Base-by-base conservation (phyloP, 2,797 vertebrate genomes). In the Delichon dasypus region DNA sequence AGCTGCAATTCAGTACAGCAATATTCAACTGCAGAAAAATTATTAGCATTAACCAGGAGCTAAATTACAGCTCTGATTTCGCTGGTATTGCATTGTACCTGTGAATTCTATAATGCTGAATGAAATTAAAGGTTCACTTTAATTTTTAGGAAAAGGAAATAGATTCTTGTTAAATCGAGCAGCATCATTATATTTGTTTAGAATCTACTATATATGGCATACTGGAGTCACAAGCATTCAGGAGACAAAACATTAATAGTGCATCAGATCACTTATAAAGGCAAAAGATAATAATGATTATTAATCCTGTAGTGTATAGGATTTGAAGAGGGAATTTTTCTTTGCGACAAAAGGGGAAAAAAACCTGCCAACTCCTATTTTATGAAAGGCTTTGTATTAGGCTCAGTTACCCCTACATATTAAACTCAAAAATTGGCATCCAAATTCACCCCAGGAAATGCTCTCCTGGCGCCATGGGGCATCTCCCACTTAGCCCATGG, bases 41-140 rank as follows among this genome's bases (percentile, higher is more conserved):
- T 72, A 91, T 71, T 87, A 50, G 27, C 0, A 0, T 85, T 88
- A 93, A 79, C 70, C 57, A 66, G 61, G 71, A 94, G 53, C 71
- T 94, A 88, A 95, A 91, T 82, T 85, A 71, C 21, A 71, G 50
- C 47, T 90, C 80, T 57, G 66, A 54, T 85, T 94, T 95, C 57
- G 47, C 53, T 70, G 16, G 42, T 36, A 65, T 22, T 1, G 2
- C n/a, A 29, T 62, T 70, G 38, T 74, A 82, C 42, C 71, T 50
- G n/a, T n/a, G 64, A 91, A 82, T 84, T 89, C 71, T 73, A 32
- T 67, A 79, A 64, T 30, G 45, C 38, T 74, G 85, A 74, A 51
- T 38, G 23, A 85, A 93, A 91, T 88, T 67, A 76, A 79, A 79
- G 34, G 75, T 58, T 85, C 40, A 5, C 22, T 91, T 90, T 54